Evolutionary conservation across 2,113 vertebrate species (phyloP).

Genomic region (Eudyptes chrysolophus): DNA sequence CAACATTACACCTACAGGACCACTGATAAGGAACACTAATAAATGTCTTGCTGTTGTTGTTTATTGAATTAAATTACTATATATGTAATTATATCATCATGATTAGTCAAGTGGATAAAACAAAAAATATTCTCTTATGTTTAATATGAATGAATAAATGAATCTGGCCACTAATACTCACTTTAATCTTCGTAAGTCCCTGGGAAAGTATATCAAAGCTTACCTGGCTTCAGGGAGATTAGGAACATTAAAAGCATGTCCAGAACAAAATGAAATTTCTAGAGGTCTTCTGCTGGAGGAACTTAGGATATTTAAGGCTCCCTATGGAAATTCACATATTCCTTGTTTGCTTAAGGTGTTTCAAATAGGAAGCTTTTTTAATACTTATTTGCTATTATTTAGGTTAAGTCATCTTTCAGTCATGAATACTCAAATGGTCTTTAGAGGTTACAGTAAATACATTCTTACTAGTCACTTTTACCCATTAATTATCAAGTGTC

Average conservation of each 20-base stretch:
- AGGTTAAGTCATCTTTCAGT: neutral
- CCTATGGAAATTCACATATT: neutral
- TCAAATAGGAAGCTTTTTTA: neutral
- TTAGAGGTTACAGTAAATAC: neutral
- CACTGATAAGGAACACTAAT: neutral
- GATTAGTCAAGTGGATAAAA: neutral
- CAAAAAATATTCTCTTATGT: neutral
- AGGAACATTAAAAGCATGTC: neutral
- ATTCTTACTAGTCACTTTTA: neutral
- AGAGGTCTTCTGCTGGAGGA: neutral
- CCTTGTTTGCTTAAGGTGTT: neutral
- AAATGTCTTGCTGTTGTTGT: neutral
- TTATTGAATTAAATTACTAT: slow-evolving; percentile 17
- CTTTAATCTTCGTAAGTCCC: neutral
- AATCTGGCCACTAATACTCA: neutral
- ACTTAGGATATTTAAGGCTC: neutral
- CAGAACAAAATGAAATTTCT: neutral
- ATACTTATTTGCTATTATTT: neutral
- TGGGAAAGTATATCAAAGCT: neutral
- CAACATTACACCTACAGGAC: neutral
- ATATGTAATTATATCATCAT: neutral
- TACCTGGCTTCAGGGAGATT: neutral
- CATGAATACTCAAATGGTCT: neutral
- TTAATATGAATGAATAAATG: neutral
- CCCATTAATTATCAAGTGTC: neutral